phyloP scores from a whole-genome alignment of 2,113 vertebrate genomes.

The Ictalurus punctatus region DNA sequence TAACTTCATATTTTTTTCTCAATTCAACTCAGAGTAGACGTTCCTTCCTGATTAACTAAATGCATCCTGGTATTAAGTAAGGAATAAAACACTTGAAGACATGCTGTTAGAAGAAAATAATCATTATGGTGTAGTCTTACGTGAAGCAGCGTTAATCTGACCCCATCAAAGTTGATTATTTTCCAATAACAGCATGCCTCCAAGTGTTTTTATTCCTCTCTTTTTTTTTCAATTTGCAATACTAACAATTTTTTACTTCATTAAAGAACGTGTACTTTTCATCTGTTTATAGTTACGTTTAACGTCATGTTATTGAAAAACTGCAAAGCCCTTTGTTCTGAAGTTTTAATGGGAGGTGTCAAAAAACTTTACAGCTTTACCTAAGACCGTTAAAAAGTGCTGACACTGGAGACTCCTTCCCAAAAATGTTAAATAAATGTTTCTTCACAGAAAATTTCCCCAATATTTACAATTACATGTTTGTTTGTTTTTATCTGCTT shows the following conservation, averaged over 20 bases:
- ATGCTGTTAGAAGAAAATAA: not conserved
- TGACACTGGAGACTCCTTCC: too few species aligned
- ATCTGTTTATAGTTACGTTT: not conserved
- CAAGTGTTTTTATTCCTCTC: not conserved
- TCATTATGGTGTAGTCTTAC: not conserved
- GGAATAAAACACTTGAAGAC: not conserved
- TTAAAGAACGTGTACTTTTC: not conserved
- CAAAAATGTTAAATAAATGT: too few species aligned
- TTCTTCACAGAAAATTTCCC: not conserved
- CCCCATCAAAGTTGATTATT: not conserved
- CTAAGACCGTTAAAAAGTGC: too few species aligned
- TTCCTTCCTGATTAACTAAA: not conserved
- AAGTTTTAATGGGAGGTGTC: too few species aligned
- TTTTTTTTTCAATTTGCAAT: not conserved
- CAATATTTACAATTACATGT: not conserved
- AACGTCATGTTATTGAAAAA: not conserved
- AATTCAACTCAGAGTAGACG: not conserved
- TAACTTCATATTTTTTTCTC: not conserved
- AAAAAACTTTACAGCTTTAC: too few species aligned
- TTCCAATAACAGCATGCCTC: not conserved
- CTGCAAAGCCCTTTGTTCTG: too few species aligned
- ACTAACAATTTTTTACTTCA: not conserved
- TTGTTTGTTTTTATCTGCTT: not conserved
- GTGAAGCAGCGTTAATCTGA: not conserved
- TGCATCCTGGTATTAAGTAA: not conserved